Evolutionary conservation across 2,888 invertebrate species (phyloP).

Genomic region (Folsomia manolachei): DNA sequence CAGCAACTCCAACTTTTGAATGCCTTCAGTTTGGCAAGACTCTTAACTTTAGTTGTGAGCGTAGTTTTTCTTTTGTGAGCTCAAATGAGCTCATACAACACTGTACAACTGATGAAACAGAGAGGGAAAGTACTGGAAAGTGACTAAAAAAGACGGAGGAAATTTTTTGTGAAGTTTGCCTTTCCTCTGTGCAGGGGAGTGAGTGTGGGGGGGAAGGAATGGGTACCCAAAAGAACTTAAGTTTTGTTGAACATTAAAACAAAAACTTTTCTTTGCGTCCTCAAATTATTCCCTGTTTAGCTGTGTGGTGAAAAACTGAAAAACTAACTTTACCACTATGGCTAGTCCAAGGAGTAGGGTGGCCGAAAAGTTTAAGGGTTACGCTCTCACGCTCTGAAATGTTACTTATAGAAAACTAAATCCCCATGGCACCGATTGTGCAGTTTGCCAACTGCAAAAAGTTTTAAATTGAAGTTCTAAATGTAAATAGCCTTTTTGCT

Average conservation of each 20-base stretch:
- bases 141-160: conserved; percentile 20
- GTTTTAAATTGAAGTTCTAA: conserved; percentile 24
- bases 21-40: conserved; percentile 4
- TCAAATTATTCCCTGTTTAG: conserved; percentile 25
- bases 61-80: conserved; percentile 3
- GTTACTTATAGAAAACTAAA: conserved; percentile 22
- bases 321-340: conserved; percentile 18
- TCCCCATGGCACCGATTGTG: conserved; percentile 25
- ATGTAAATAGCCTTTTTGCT: conserved; percentile 20
- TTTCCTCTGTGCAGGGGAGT: no score
- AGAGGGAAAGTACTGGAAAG: conserved; percentile 14
- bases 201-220: no score
- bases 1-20: neutral
- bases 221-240: conserved; percentile 16
- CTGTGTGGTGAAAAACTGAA: conserved; percentile 15
- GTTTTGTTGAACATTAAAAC: conserved; percentile 25
- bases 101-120: conserved; percentile 6
- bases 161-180: conserved; percentile 17
- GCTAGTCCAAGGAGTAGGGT: conserved; percentile 2
- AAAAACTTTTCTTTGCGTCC: conserved; percentile 24
- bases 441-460: conserved; percentile 24
- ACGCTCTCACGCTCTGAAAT: conserved; percentile 22
- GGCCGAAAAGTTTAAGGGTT: conserved; percentile 20
- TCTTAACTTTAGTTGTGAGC: conserved; percentile 7
- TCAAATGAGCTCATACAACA: conserved; percentile 10